Evolutionary conservation across 1,140 invertebrate genomes (phyloP).

Genomic region (Drosophila sechellia): DNA sequence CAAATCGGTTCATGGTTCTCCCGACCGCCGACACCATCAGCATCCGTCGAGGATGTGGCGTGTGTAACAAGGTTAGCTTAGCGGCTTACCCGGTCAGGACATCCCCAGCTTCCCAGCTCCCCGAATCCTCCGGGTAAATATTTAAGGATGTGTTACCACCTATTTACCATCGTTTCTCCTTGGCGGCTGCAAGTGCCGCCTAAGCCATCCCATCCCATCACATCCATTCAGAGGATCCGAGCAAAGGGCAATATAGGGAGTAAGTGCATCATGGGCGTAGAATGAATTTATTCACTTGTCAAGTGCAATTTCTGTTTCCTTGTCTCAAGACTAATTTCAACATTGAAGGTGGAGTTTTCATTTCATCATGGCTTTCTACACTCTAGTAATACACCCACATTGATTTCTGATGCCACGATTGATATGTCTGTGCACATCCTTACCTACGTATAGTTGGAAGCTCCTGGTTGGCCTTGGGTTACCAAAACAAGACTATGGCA

Average conservation of each 20-base stretch:
- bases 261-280: slow-evolving; percentile 1
- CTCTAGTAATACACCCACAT: too few relatives aligned
- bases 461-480: too few relatives aligned
- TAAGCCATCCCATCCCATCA: slow-evolving; percentile 33
- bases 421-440: too few relatives aligned
- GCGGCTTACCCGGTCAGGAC: slow-evolving; percentile 65
- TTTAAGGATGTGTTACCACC: slow-evolving; percentile 35
- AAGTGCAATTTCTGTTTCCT: background rate
- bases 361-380: too few relatives aligned
- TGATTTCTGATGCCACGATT: too few relatives aligned
- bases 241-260: background rate
- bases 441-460: too few relatives aligned
- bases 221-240: slow-evolving; percentile 29
- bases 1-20: slow-evolving; percentile 59
- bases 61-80: slow-evolving; percentile 69
- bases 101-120: background rate
- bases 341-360: too few relatives aligned
- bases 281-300: background rate
- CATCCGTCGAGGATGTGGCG: slow-evolving; percentile 35
- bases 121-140: slow-evolving; percentile 32
- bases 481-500: too few relatives aligned
- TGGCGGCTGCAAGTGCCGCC: slow-evolving; percentile 42
- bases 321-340: too few relatives aligned
- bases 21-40: slow-evolving; percentile 20
- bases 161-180: slow-evolving; percentile 9